A percentile compares a stretch with the other conserved stretches of the same genome.
Conservation (phyloP, 92 coral and sea anemone species). For the Epizoanthus fatuus region DNA sequence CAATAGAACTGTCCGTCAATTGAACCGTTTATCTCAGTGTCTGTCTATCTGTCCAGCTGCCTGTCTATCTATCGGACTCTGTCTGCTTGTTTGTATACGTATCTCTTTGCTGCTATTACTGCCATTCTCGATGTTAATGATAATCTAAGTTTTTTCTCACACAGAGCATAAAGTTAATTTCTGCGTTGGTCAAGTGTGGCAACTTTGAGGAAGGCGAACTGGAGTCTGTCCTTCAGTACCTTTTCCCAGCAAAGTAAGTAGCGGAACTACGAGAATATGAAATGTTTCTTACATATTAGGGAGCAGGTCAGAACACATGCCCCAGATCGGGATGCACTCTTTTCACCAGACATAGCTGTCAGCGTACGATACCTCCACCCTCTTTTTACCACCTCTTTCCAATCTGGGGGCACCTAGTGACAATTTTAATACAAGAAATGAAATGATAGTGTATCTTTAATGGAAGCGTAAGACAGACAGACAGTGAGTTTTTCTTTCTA, state of each 20-base stretch:
- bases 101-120: background rate
- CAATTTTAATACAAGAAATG: no score
- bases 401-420: no score
- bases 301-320: no score
- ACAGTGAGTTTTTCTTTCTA: no score
- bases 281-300: no score
- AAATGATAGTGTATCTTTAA: no score
- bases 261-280: background rate
- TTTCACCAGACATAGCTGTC: no score
- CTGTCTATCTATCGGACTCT: background rate
- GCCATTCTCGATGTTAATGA: background rate
- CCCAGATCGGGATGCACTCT: no score
- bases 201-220: conserved; percentile 89
- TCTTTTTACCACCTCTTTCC: no score
- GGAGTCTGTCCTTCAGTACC: conserved; percentile 85
- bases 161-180: conserved; percentile 90
- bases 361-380: no score
- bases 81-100: background rate
- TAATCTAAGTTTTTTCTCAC: background rate
- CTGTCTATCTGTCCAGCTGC: background rate
- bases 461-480: no score
- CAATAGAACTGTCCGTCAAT: background rate
- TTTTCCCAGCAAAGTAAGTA: conserved; percentile 95
- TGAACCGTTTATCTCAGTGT: background rate
- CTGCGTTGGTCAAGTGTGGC: conserved; percentile 93